Conservation (phyloP, 1,140 invertebrate species). For the Ostrea denselamellosa region DNA sequence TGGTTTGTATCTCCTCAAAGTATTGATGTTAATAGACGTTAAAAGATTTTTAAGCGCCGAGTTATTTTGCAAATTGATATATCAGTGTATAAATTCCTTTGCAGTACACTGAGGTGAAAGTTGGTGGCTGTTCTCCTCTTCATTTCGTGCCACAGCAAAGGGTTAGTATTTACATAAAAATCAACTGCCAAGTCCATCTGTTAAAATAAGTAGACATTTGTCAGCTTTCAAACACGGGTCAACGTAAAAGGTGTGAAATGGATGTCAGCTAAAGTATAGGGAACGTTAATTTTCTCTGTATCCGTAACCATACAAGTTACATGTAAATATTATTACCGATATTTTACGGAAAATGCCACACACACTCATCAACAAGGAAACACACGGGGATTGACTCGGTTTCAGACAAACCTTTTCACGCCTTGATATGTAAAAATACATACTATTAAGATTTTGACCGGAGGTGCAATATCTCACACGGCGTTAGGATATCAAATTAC, state of each 20-base stretch:
- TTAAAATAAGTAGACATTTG: neutral
- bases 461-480: neutral
- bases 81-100: neutral
- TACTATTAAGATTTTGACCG: slow-evolving; percentile 16
- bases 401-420: slow-evolving; percentile 19
- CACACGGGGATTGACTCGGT: slow-evolving; percentile 23
- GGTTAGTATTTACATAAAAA: neutral
- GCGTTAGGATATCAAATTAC: neutral
- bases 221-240: neutral
- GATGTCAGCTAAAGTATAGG: neutral
- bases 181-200: neutral
- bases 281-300: neutral
- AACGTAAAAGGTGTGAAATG: neutral
- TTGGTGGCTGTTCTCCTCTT: neutral
- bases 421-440: slow-evolving; percentile 23
- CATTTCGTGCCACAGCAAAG: neutral
- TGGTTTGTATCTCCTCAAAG: neutral
- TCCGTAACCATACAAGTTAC: neutral
- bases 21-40: neutral
- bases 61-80: neutral
- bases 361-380: slow-evolving; percentile 5
- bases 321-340: slow-evolving; percentile 23
- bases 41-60: neutral
- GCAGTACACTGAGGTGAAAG: neutral
- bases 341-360: slow-evolving; percentile 35